Percentiles rank a stretch among this genome's conserved stretches.
Conservation (phyloP, 2,888 invertebrate species). For the Neoscelio sp. region DNA sequence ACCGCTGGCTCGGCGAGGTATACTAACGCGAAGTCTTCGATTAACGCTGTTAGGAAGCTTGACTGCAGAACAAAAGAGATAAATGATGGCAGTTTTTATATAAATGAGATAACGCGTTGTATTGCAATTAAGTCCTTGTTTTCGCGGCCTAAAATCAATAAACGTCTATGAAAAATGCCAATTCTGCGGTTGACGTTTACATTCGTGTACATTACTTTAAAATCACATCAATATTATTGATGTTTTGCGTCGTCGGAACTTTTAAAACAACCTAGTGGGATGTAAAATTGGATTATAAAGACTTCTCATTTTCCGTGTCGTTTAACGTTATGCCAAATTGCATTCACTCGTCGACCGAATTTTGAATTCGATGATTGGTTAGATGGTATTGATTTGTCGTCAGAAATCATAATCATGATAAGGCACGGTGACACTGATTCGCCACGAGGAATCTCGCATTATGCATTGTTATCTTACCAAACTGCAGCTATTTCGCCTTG, state of each 20-base stretch:
- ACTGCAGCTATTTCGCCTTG: constrained; percentile 29
- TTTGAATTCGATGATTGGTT: constrained; percentile 6
- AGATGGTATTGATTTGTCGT: constrained; percentile 35
- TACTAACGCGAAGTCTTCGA: constrained; percentile 18
- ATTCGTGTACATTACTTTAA: constrained; percentile 22
- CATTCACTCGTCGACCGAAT: constrained; percentile 8
- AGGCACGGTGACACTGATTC: constrained; percentile 19
- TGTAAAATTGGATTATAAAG: no score
- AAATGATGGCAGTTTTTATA: constrained; percentile 18
- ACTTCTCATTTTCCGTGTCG: no score
- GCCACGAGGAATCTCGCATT: constrained; percentile 40
- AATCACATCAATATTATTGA: constrained; percentile 35
- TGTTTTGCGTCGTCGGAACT: no score
- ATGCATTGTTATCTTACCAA: constrained; percentile 43
- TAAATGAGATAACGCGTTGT: constrained; percentile 40
- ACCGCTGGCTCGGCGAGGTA: no score
- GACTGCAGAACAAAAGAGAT: constrained; percentile 10
- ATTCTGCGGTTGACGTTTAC: constrained; percentile 22
- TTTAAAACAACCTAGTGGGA: no score
- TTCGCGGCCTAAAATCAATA: constrained; percentile 2
- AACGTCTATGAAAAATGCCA: constrained; percentile 24
- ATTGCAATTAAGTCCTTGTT: constrained; percentile 32
- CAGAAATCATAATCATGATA: constrained; percentile 39
- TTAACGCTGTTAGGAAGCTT: constrained; percentile 17
- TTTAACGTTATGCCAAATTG: no score